Base-by-base conservation (phyloP, 1,140 invertebrate genomes). In the Sinonovacula constricta region DNA sequence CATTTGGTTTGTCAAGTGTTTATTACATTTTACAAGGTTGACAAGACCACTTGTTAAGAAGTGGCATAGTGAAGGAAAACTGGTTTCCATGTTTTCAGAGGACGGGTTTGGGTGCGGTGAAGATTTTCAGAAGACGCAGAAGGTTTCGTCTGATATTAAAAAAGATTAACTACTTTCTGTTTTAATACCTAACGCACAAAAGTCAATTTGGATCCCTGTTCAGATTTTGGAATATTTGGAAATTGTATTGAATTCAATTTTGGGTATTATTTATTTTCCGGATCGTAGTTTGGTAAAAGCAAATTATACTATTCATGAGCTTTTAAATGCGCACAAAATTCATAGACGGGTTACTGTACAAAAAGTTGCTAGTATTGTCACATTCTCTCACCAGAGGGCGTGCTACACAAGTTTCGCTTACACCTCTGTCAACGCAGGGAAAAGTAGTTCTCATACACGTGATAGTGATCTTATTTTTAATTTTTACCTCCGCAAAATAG, bases 161-260 rank as follows among this genome's bases (percentile, higher is more conserved):
- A 18, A 26, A 36, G 81, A 75, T 67, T 67, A 75, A 12, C 28
- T 82, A 26, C 26, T 34, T 1, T 75, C 63, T 75, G 81, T 57
- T 36, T 79, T 79, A 59, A 63, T 71, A 22, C 70, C 70, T n/a
- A 79, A 82, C n/a, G 75, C 67, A 31, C 28, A 49, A 33, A 82
- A 79, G 39, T 70, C 51, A 0, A 56, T 70, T 4, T 82, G 76
- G 70, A 1, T 26, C 18, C 75, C 80, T 26, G 36, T 45, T 51
- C 69, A 69, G 31, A 5, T 30, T 4, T 54, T 75, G n/a, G 69
- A 78, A 60, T 81, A 49, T 54, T 56, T 81, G 33, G 75, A 69
- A 34, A 66, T 36, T 24, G 28, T 33, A n/a, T 36, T 77, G 28
- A 34, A 81, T 34, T 71, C 68, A 15, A 31, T 22, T 33, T 7